Conservation (phyloP, 1,140 invertebrate species). For the Brachionus paranguensis region DNA sequence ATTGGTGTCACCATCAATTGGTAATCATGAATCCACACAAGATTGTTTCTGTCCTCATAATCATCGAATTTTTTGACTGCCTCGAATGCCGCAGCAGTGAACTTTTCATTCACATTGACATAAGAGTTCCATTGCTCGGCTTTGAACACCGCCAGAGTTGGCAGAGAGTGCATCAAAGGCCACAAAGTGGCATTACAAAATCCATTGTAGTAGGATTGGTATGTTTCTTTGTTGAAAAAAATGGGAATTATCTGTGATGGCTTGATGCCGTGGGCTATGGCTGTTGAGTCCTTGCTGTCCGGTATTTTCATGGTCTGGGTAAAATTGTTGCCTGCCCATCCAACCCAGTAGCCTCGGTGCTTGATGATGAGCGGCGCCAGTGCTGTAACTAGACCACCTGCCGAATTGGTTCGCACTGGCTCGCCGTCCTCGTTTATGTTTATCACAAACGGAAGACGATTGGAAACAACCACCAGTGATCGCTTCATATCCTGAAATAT, state of each 20-base stretch:
- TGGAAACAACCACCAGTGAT: slow-evolving; percentile 23
- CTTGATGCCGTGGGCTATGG: slow-evolving; percentile 69
- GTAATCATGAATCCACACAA: too few species aligned
- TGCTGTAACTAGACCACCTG: slow-evolving; percentile 76
- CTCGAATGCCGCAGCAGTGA: slow-evolving; percentile 59
- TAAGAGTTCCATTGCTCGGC: slow-evolving; percentile 73
- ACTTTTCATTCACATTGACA: slow-evolving; percentile 70
- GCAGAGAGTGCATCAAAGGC: slow-evolving; percentile 85
- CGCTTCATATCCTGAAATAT: not conserved
- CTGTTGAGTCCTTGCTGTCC: slow-evolving; percentile 75
- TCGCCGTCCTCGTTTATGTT: not conserved
- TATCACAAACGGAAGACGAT: slow-evolving; percentile 19
- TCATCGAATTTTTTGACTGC: too few species aligned
- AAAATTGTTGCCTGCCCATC: slow-evolving; percentile 70
- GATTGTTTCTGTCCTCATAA: too few species aligned
- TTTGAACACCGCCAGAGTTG: slow-evolving; percentile 69
- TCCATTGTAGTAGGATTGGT: slow-evolving; percentile 81
- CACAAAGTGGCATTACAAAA: slow-evolving; percentile 85
- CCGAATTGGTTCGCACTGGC: not conserved
- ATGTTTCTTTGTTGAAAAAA: slow-evolving; percentile 66
- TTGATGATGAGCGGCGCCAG: slow-evolving; percentile 79
- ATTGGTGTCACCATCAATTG: too few species aligned
- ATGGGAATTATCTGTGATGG: slow-evolving; percentile 73
- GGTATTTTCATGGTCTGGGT: slow-evolving; percentile 67
- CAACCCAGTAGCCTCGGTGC: slow-evolving; percentile 76